These are phyloP conservation scores for Andrena haemorrhoa DNA, from an alignment of 2,888 invertebrate genomes.

Conservation along the genomic window DNA sequence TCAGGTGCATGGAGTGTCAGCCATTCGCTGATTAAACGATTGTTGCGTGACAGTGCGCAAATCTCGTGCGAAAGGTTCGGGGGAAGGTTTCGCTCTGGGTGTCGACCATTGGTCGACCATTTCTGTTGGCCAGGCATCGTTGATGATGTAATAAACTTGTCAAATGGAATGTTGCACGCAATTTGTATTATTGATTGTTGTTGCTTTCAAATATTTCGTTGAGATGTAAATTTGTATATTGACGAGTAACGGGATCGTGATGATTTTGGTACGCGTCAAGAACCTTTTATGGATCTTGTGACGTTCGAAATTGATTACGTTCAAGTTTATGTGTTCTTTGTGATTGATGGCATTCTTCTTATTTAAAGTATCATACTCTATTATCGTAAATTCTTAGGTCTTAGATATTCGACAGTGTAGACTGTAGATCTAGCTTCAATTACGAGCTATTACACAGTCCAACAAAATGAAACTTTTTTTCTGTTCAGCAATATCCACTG, in stretches of 20 bases:
- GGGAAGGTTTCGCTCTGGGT: too few species aligned
- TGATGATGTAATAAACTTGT: background rate
- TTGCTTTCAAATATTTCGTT: background rate
- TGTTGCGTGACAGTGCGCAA: background rate
- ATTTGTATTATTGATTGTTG: background rate
- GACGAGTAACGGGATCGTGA: background rate
- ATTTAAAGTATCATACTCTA: background rate
- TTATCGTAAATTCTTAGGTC: background rate
- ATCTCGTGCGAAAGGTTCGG: background rate
- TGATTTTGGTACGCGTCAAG: background rate
- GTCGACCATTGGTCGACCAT: background rate
- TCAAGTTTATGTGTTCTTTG: background rate
- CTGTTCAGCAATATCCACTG: too few species aligned
- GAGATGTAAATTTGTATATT: background rate
- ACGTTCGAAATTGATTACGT: background rate
- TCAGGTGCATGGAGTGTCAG: constrained; percentile 20
- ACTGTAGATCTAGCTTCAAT: background rate
- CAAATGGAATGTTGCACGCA: background rate
- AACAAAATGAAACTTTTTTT: too few species aligned
- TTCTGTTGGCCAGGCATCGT: background rate
- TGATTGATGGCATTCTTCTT: background rate
- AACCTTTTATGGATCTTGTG: background rate
- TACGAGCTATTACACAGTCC: too few species aligned
- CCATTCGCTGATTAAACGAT: constrained; percentile 42
- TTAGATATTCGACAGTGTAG: background rate